These are phyloP conservation scores for Danio tinwini DNA, from an alignment of 2,797 vertebrate genomes.

Conservation along the genomic window DNA sequence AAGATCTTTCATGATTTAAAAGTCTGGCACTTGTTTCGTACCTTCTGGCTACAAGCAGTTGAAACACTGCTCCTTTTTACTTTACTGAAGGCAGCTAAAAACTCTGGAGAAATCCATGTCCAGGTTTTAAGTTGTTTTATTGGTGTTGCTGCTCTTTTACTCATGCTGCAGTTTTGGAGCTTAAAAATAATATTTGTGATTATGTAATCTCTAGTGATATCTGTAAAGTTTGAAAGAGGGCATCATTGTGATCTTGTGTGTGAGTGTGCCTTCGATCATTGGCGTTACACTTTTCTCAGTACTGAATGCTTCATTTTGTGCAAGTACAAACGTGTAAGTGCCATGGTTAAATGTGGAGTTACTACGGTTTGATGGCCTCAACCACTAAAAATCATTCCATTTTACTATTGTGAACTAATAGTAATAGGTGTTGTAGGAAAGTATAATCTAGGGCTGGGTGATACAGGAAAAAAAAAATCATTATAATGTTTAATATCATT, in stretches of 20 bases:
- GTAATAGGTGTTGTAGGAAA: no score
- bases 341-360: constrained; percentile 14
- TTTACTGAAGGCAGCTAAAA: constrained; percentile 72
- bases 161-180: constrained; percentile 64
- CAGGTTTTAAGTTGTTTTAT: constrained; percentile 63
- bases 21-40: constrained; percentile 78
- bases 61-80: constrained; percentile 71
- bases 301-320: constrained; percentile 33
- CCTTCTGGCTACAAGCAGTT: constrained; percentile 82
- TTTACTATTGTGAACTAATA: not conserved
- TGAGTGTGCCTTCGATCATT: constrained; percentile 20
- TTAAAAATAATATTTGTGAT: constrained; percentile 74
- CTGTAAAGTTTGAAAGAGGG: constrained; percentile 72
- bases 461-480: no score
- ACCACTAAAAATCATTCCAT: not conserved
- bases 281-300: constrained; percentile 18
- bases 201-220: constrained; percentile 77
- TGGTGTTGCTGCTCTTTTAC: constrained; percentile 60
- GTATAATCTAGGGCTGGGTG: no score
- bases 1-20: constrained; percentile 83
- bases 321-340: constrained; percentile 8
- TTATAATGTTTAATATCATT: no score
- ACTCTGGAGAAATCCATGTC: constrained; percentile 77
- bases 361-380: not conserved
- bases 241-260: constrained; percentile 55